phyloP scores from a whole-genome alignment of 2,888 invertebrate genomes.

The Chrysodeixis includens region DNA sequence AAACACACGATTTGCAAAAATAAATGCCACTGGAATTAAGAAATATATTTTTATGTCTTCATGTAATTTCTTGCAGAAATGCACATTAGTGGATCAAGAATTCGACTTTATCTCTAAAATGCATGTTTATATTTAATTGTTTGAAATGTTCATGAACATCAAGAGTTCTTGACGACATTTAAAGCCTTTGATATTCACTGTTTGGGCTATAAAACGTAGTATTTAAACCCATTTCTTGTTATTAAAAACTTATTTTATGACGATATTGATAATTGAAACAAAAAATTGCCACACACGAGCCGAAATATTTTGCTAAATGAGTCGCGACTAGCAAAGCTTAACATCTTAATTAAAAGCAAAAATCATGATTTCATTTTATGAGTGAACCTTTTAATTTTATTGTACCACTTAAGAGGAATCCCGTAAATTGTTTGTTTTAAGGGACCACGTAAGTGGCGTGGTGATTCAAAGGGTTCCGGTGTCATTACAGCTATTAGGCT shows the following conservation, averaged over 20 bases:
- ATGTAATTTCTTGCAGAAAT: not conserved
- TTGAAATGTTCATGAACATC: constrained; percentile 11
- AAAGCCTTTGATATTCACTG: constrained; percentile 30
- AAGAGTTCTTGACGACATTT: constrained; percentile 8
- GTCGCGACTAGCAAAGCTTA: constrained; percentile 28
- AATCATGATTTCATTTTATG: constrained; percentile 46
- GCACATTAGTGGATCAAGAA: constrained; percentile 17
- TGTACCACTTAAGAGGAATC: constrained; percentile 51
- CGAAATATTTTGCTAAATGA: constrained; percentile 18
- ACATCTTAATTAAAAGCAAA: constrained; percentile 34
- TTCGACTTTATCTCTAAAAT: constrained; percentile 7
- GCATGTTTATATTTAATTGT: constrained; percentile 18
- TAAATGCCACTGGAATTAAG: constrained; percentile 37
- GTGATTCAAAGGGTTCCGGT: constrained; percentile 80
- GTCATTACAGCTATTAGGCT: constrained; percentile 80
- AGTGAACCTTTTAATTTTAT: constrained; percentile 52
- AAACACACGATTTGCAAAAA: constrained; percentile 51
- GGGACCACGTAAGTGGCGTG: constrained; percentile 64
- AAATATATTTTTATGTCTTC: not conserved
- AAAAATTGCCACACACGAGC: constrained; percentile 45
- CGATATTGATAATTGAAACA: constrained; percentile 36
- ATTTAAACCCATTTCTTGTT: constrained; percentile 32
- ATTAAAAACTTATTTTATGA: constrained; percentile 41
- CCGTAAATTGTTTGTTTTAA: constrained; percentile 69
- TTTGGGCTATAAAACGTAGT: constrained; percentile 32